Evolutionary conservation across 1,140 invertebrate species (phyloP).

Genomic region (Hypsibius dujardini): DNA sequence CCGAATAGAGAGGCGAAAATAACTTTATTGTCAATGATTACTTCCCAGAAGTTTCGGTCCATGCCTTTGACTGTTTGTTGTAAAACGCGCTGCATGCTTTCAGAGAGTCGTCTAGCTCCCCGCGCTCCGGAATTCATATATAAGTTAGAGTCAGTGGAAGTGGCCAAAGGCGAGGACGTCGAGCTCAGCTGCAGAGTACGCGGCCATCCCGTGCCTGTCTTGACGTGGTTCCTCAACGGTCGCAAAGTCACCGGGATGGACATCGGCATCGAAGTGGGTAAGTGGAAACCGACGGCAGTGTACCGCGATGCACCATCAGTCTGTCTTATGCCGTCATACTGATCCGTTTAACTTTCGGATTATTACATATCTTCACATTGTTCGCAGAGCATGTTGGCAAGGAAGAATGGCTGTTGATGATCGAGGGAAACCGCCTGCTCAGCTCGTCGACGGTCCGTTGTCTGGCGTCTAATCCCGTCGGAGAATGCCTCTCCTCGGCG

Average conservation of each 20-base stretch:
- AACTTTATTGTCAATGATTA: too few relatives aligned
- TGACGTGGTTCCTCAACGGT: background rate
- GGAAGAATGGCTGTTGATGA: slow-evolving; percentile 14
- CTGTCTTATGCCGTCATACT: too few relatives aligned
- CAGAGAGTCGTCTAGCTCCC: background rate
- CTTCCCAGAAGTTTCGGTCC: too few relatives aligned
- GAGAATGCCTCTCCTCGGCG: background rate
- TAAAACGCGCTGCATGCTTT: too few relatives aligned
- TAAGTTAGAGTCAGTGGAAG: background rate
- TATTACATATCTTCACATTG: background rate
- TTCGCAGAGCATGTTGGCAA: slow-evolving; percentile 14
- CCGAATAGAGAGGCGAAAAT: too few relatives aligned
- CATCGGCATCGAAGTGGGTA: background rate
- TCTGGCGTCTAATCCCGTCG: background rate
- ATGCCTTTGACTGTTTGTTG: too few relatives aligned
- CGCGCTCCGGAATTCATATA: slow-evolving; percentile 4
- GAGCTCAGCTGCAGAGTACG: slow-evolving; percentile 5
- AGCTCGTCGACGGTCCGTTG: slow-evolving; percentile 2
- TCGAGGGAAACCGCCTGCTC: background rate
- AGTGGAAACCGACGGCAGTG: background rate
- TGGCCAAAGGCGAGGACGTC: background rate
- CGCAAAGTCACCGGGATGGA: background rate
- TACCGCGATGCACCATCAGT: background rate
- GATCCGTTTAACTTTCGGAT: background rate
- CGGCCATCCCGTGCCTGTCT: slow-evolving; percentile 6